phyloP scores from a whole-genome alignment of 2,113 vertebrate species.

The Brachypodius melanocephalos region DNA sequence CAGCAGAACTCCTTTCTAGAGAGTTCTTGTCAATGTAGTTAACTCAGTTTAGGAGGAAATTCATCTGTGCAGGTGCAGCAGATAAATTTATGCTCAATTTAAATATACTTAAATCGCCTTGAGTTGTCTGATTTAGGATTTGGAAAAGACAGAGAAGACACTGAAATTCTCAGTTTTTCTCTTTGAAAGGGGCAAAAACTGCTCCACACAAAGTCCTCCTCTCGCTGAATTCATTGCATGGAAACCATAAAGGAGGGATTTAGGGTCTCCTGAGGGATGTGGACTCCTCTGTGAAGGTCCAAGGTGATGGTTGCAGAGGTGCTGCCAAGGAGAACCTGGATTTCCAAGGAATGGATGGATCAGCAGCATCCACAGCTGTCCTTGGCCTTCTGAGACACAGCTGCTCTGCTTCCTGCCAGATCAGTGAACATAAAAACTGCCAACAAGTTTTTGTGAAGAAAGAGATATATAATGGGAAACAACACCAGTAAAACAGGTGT shows the following conservation, averaged over 20 bases:
- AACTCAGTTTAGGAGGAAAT: not conserved
- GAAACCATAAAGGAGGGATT: not conserved
- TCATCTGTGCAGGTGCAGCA: not conserved
- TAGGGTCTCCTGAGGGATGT: not conserved
- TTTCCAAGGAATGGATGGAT: not conserved
- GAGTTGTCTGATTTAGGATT: not conserved
- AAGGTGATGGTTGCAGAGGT: not conserved
- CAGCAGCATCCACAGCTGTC: not conserved
- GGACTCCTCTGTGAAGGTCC: not conserved
- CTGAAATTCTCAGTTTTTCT: not conserved
- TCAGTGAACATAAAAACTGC: not conserved
- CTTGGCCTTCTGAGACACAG: not conserved
- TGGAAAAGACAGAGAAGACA: not conserved
- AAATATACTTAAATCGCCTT: not conserved
- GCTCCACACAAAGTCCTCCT: not conserved
- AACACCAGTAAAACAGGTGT: fast-evolving
- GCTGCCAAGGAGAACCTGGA: not conserved
- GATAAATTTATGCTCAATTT: not conserved
- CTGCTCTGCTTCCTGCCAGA: not conserved
- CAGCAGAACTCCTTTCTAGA: not conserved
- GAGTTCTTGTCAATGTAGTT: not conserved
- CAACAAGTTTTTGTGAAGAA: not conserved
- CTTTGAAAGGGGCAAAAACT: not conserved
- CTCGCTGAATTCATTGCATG: not conserved
- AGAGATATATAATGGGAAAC: not conserved